Conservation (phyloP, 1,140 invertebrate genomes). For the Patella vulgata region DNA sequence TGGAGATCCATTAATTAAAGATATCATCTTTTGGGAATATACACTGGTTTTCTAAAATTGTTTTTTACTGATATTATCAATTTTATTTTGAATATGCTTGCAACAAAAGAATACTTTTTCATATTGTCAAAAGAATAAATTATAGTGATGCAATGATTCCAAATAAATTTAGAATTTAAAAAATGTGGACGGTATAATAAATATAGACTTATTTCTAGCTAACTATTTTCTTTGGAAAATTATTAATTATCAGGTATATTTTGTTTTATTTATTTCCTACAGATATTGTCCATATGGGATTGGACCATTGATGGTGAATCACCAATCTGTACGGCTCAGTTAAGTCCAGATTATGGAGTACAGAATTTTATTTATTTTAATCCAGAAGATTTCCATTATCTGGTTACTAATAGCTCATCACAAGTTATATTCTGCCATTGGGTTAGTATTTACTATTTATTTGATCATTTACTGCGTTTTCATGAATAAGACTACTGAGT, state of each 20-base stretch:
- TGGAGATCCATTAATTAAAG: background rate
- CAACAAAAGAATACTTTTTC: no score
- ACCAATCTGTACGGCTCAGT: slow-evolving; percentile 59
- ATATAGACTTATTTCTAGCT: no score
- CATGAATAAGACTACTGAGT: no score
- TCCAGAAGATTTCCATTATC: slow-evolving; percentile 60
- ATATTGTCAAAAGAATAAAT: no score
- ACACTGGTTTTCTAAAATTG: no score
- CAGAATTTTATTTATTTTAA: slow-evolving; percentile 64
- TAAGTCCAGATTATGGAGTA: slow-evolving; percentile 59
- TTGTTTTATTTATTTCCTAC: no score
- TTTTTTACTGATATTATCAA: slow-evolving; percentile 4
- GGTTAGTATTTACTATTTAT: slow-evolving; percentile 52
- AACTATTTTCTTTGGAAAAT: no score
- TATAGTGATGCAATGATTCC: no score
- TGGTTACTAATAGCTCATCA: slow-evolving; percentile 65
- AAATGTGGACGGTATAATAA: no score
- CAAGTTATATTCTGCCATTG: slow-evolving; percentile 66
- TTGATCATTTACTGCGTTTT: background rate
- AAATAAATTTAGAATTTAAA: no score
- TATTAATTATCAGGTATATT: no score
- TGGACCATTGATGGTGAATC: slow-evolving; percentile 66
- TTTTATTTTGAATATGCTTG: slow-evolving; percentile 5
- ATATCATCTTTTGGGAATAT: no score
- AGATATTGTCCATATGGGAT: slow-evolving; percentile 65